A percentile compares a stretch with the other conserved stretches of the same genome.
These are phyloP conservation scores for Poecilia velifera DNA, from an alignment of 2,797 vertebrate genomes.

Conservation along the genomic window DNA sequence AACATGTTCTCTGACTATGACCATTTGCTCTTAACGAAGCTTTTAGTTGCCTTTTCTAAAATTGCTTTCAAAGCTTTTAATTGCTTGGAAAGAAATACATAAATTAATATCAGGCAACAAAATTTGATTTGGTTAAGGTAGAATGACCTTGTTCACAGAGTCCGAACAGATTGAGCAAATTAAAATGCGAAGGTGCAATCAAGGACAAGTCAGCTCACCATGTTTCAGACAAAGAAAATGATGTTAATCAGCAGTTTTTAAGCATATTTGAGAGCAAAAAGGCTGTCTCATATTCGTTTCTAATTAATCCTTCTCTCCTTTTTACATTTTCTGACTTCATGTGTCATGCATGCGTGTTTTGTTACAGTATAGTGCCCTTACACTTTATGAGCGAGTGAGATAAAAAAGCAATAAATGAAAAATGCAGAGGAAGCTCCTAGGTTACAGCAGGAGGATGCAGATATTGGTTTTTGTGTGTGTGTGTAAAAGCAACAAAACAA, in stretches of 20 bases:
- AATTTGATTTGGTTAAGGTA: background rate
- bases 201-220: conserved; percentile 8
- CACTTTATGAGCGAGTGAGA: conserved; percentile 49
- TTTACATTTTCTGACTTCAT: conserved; percentile 1
- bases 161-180: background rate
- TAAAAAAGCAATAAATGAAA: conserved; percentile 58
- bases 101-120: background rate
- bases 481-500: background rate
- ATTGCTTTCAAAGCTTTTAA: background rate
- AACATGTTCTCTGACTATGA: background rate
- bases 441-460: conserved; percentile 32
- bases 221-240: background rate
- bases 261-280: background rate
- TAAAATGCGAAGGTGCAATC: conserved; percentile 10
- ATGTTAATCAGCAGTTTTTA: background rate
- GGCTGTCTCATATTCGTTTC: background rate
- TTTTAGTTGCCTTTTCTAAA: background rate
- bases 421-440: conserved; percentile 62
- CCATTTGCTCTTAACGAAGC: background rate
- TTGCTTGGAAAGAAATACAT: background rate
- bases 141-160: background rate
- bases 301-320: background rate
- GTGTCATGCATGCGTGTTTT: conserved; percentile 8
- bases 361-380: conserved; percentile 11
- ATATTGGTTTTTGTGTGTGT: conserved; percentile 5